Evolutionary conservation across 2,797 vertebrate species (phyloP).

Genomic region (Buphagus erythrorhynchus): DNA sequence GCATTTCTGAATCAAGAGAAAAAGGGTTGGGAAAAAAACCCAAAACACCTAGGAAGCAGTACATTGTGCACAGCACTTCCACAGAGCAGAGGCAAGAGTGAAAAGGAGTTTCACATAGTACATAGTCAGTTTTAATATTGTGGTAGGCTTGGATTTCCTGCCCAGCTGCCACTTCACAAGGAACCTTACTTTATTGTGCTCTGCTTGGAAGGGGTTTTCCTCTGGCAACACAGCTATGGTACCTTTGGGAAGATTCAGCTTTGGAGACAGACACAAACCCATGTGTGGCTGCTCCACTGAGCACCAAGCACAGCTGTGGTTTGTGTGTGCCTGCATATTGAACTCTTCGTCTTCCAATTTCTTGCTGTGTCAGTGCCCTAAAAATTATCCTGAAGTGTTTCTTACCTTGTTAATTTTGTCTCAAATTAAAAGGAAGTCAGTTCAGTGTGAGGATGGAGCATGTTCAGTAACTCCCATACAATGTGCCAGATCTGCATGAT

Average conservation of each 20-base stretch:
- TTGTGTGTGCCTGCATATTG: background rate
- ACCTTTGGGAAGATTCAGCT: background rate
- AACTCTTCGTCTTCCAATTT: background rate
- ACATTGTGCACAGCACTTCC: background rate
- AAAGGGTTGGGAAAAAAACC: accelerated
- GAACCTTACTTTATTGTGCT: background rate
- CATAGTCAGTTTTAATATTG: background rate
- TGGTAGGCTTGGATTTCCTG: background rate
- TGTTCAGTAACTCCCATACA: background rate
- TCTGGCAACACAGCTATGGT: background rate
- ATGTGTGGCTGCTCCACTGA: accelerated
- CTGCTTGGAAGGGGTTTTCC: background rate
- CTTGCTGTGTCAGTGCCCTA: background rate
- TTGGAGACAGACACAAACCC: background rate
- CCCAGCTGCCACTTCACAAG: background rate
- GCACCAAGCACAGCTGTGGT: background rate
- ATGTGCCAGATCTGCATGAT: background rate
- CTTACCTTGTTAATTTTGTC: background rate
- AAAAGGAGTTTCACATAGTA: background rate
- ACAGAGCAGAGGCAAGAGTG: background rate
- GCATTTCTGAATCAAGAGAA: background rate
- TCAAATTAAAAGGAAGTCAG: background rate
- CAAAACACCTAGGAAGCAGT: background rate
- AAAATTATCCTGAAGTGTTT: background rate
- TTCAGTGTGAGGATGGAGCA: background rate